These are phyloP conservation scores for Lycodopsis pacificus DNA, from an alignment of 2,797 vertebrate genomes.

Conservation along the genomic window DNA sequence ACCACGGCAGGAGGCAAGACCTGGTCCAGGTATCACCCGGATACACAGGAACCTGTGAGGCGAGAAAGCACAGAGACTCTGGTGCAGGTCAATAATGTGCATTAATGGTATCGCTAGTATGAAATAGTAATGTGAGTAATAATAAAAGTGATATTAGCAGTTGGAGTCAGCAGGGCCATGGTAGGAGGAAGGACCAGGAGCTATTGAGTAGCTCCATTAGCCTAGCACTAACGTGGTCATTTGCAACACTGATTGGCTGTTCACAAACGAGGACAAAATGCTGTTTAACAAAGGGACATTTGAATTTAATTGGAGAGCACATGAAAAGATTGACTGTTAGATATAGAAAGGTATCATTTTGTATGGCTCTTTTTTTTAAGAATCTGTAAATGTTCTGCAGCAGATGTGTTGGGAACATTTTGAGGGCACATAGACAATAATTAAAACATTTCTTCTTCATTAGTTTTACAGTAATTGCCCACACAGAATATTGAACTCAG, in stretches of 20 bases:
- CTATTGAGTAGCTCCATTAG: slow-evolving; percentile 39
- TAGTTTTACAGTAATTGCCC: slow-evolving; percentile 40
- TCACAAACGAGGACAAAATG: not conserved
- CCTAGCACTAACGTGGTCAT: slow-evolving; percentile 22
- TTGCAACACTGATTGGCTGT: slow-evolving; percentile 36
- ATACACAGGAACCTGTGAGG: too few relatives aligned
- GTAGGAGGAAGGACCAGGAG: too few relatives aligned
- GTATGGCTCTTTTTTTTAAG: slow-evolving; percentile 1
- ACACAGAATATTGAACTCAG: slow-evolving; percentile 27
- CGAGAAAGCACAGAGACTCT: too few relatives aligned
- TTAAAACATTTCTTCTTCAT: slow-evolving; percentile 55
- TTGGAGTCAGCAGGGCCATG: too few relatives aligned
- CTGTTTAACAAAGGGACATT: not conserved
- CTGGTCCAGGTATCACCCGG: too few relatives aligned
- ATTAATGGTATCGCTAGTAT: too few relatives aligned
- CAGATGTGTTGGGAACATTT: slow-evolving; percentile 30
- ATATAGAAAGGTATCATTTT: not conserved
- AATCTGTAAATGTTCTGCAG: slow-evolving; percentile 26
- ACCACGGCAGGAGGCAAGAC: too few relatives aligned
- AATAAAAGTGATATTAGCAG: too few relatives aligned
- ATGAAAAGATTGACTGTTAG: not conserved
- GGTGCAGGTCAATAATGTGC: too few relatives aligned
- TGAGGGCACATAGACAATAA: slow-evolving; percentile 32
- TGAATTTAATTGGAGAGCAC: slow-evolving; percentile 24
- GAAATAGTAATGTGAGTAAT: too few relatives aligned